These are phyloP conservation scores for Bimastos eiseni DNA, from an alignment of 2,888 invertebrate genomes.

Conservation along the genomic window DNA sequence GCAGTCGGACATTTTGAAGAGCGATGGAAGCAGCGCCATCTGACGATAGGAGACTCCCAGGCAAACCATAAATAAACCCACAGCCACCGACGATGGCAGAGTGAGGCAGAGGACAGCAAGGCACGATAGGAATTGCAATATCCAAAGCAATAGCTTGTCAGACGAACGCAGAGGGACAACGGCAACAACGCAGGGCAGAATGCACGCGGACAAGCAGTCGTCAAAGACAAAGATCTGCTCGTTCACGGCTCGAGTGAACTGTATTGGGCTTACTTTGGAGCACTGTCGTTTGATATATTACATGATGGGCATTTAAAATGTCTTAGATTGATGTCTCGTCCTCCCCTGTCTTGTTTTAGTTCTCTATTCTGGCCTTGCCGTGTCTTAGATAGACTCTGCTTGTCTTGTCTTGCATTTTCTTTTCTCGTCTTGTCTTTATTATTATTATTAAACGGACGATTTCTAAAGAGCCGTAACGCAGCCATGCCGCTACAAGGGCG, in stretches of 20 bases:
- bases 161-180: background rate
- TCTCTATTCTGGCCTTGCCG: no score
- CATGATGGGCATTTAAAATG: background rate
- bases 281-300: background rate
- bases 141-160: conserved; percentile 1
- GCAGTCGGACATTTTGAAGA: background rate
- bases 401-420: no score
- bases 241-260: background rate
- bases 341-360: no score
- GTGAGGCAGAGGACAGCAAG: background rate
- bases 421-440: no score
- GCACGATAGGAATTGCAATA: background rate
- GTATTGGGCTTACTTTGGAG: background rate
- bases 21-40: background rate
- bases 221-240: background rate
- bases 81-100: background rate
- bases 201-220: background rate
- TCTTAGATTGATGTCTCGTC: background rate
- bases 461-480: no score
- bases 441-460: no score
- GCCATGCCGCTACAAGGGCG: no score
- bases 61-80: background rate
- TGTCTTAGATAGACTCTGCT: no score
- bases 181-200: background rate
- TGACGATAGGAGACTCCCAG: background rate